Evolutionary conservation across 2,888 invertebrate species (phyloP), one percentile per base, ranked within the genome.

Genomic region (Hirtodrosophila cameraria): DNA sequence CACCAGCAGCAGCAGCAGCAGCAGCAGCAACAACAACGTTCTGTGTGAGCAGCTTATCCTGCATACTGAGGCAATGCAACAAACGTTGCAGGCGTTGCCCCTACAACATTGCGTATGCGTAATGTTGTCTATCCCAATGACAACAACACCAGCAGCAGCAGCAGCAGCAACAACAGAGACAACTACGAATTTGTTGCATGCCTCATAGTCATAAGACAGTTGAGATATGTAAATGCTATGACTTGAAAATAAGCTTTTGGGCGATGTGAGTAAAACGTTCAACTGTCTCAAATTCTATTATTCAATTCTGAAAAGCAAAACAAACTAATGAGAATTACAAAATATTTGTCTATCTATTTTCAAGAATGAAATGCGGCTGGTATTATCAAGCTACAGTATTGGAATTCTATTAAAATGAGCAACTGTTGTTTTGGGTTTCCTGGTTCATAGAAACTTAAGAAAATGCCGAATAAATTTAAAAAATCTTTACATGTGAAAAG

Each of bases 91-190:
- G 50, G 43, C 62, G 35, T 48, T 60, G 48, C 57, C 20, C 59
- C 39, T 43, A 39, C 58, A 53, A 54, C 77, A 43, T 36, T 58
- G 67, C 78, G 78, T 77, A 80, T 78, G 73, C 75, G 75, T 75
- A 70, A 74, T 72, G 64, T 57, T 70, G 52, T 62, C 72, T 73
- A 9, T 45, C 27, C 49, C 62, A 58, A 16, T 45, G 28, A 16
- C 55, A 62, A 53, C 16, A 46, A 13, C 42, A 43, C 6, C 28
- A 16, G 7, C 28, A 42, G 4, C 41, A 60, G 18, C 38, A 43
- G 25, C 50, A 43, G 42, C 11, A 25, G 39, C 45, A 50, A 7
- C 61, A 39, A 35, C 38, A 49, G 42, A 25, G 23, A 13, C 63
- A 57, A 50, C 41, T 25, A 15, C 25, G 9, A 12, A 28, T 50